These are phyloP conservation scores for Neoascia interrupta DNA, from an alignment of 2,888 invertebrate species.

Conservation along the genomic window DNA sequence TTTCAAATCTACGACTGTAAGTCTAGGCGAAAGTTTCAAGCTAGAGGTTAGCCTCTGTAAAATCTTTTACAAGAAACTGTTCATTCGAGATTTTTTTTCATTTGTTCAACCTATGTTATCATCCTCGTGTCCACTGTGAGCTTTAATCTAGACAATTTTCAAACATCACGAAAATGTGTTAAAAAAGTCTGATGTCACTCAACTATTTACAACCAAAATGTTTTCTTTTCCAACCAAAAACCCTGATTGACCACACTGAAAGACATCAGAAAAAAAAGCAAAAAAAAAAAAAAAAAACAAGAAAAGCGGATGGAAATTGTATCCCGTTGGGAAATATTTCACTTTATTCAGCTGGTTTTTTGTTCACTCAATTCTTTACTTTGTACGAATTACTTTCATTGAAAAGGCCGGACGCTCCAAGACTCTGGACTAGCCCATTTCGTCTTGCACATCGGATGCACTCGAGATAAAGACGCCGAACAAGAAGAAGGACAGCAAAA, in stretches of 20 bases:
- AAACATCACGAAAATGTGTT: too few relatives aligned
- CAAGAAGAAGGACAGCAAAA: constrained; percentile 4
- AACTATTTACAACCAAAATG: too few relatives aligned
- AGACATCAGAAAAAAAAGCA: background rate
- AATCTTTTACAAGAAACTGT: too few relatives aligned
- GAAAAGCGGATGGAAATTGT: constrained; percentile 27
- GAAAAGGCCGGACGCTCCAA: background rate
- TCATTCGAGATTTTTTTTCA: too few relatives aligned
- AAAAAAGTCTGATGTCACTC: too few relatives aligned
- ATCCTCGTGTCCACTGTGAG: too few relatives aligned
- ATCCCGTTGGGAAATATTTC: constrained; percentile 53
- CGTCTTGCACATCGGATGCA: constrained; percentile 6
- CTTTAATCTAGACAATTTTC: too few relatives aligned
- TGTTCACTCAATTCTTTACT: constrained; percentile 30
- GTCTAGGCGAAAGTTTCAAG: too few relatives aligned
- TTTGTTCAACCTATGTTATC: too few relatives aligned
- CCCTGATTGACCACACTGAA: constrained; percentile 30
- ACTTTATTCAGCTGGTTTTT: constrained; percentile 55
- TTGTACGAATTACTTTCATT: constrained; percentile 28
- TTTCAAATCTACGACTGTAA: too few relatives aligned
- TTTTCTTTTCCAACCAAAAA: too few relatives aligned
- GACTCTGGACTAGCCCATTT: background rate
- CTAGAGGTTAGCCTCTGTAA: too few relatives aligned
- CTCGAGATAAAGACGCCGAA: constrained; percentile 4
- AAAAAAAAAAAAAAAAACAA: background rate